A percentile compares a stretch with the other conserved stretches of the same genome.
Evolutionary conservation across 2,888 invertebrate species (phyloP).

Genomic region (Odontocolon sp.): DNA sequence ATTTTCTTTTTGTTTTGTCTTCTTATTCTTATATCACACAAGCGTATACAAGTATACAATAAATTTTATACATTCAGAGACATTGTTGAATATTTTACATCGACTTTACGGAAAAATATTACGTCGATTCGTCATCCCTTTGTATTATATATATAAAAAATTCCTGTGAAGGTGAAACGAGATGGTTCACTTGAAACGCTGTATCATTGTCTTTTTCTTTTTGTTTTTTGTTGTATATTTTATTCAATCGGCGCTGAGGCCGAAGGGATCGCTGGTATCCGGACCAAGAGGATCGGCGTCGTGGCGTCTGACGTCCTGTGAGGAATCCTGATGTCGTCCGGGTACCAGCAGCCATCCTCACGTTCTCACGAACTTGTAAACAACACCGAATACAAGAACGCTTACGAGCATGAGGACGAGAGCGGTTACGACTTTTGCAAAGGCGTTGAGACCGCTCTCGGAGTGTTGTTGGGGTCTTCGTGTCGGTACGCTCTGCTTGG

Average conservation of each 20-base stretch:
- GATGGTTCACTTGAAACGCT: neutral
- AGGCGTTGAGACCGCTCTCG: constrained; percentile 86
- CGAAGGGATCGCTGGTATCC: constrained; percentile 64
- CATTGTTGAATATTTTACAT: constrained; percentile 28
- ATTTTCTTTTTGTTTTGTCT: neutral
- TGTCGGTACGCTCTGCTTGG: constrained; percentile 83
- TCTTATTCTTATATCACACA: neutral
- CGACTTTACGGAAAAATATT: constrained; percentile 18
- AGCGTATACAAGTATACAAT: neutral
- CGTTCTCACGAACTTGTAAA: constrained; percentile 88
- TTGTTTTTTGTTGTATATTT: neutral
- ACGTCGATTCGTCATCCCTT: constrained; percentile 1
- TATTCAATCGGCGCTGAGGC: constrained; percentile 36
- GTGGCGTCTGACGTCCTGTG: constrained; percentile 62
- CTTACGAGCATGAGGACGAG: constrained; percentile 86
- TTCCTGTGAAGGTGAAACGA: neutral
- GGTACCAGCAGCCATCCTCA: constrained; percentile 90
- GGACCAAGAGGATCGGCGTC: constrained; percentile 52
- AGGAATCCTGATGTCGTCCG: constrained; percentile 66
- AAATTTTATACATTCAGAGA: constrained; percentile 18
- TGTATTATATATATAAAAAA: neutral
- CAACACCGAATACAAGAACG: constrained; percentile 87
- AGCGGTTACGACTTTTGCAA: constrained; percentile 88
- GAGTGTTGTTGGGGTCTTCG: constrained; percentile 84
- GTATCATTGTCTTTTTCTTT: neutral